Percentiles rank a stretch among this genome's conserved stretches.
phyloP scores from a whole-genome alignment of 1,140 invertebrate genomes.

The Bombus pyrosoma region DNA sequence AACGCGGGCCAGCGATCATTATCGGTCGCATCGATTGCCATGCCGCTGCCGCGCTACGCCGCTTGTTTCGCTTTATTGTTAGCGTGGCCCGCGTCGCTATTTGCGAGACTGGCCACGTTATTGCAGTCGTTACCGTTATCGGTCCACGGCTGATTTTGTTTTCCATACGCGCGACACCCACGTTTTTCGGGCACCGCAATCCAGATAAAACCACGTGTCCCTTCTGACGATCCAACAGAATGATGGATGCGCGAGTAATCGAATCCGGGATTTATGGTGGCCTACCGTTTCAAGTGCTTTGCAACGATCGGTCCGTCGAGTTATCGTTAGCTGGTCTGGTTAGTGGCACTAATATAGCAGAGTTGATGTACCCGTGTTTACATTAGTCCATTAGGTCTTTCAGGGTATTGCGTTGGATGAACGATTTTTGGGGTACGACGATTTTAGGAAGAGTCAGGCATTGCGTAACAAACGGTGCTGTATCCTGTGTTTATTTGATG shows the following conservation, averaged over 20 bases:
- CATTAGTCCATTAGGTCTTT: slow-evolving; percentile 12
- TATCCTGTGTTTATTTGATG: background rate
- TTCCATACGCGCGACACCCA: background rate
- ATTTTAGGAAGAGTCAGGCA: too few relatives aligned
- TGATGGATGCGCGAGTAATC: slow-evolving; percentile 33
- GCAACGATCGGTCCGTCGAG: background rate
- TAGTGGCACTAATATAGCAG: background rate
- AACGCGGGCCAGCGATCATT: slow-evolving; percentile 29
- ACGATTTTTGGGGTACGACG: background rate
- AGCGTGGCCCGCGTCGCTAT: background rate
- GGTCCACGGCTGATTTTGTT: slow-evolving; percentile 15
- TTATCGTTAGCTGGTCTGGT: background rate
- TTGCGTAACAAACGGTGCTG: background rate
- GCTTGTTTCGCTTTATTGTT: slow-evolving; percentile 44
- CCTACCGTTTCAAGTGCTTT: background rate
- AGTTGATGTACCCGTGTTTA: background rate
- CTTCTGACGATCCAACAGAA: background rate
- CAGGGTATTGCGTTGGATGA: background rate
- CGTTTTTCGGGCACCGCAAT: background rate
- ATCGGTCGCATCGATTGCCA: slow-evolving; percentile 18
- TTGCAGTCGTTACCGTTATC: slow-evolving; percentile 36
- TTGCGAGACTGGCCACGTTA: slow-evolving; percentile 23
- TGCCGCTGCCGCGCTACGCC: background rate
- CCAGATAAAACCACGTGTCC: slow-evolving; percentile 2
- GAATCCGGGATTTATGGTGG: slow-evolving; percentile 32